phyloP scores from a whole-genome alignment of 2,888 invertebrate species.

The Lamellibrachia columna region DNA sequence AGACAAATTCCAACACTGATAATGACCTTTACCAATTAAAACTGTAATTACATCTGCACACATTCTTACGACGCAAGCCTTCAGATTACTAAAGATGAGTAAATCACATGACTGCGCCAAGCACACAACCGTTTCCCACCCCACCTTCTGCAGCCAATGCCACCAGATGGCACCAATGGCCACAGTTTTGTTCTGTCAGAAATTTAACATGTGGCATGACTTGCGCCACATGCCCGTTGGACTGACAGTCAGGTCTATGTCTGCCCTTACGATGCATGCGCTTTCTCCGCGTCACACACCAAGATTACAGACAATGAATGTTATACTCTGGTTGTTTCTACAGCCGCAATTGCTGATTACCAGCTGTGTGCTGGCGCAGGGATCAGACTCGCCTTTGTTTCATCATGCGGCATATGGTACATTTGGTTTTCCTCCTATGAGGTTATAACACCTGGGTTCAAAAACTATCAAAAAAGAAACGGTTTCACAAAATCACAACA shows the following conservation, averaged over 20 bases:
- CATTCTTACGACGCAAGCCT: slow-evolving; percentile 34
- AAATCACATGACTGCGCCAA: slow-evolving; percentile 30
- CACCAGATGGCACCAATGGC: neutral
- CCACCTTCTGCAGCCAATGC: neutral
- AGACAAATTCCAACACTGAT: neutral
- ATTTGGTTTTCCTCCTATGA: neutral
- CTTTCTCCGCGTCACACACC: slow-evolving; percentile 40
- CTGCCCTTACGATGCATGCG: slow-evolving; percentile 51
- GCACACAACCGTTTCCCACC: slow-evolving; percentile 1
- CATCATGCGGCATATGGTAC: slow-evolving; percentile 23
- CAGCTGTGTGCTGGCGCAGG: neutral
- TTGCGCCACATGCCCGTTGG: slow-evolving; percentile 7
- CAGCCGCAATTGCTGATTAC: slow-evolving; percentile 14
- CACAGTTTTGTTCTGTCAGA: neutral
- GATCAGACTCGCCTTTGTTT: slow-evolving; percentile 30
- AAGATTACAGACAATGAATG: slow-evolving; percentile 53
- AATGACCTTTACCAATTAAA: neutral
- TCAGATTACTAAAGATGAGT: slow-evolving; percentile 63
- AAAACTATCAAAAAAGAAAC: neutral
- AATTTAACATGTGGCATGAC: slow-evolving; percentile 9
- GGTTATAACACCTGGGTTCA: neutral
- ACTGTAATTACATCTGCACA: neutral
- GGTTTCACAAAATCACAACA: neutral
- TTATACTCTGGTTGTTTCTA: slow-evolving; percentile 42
- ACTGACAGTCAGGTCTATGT: slow-evolving; percentile 40